Conservation (phyloP, 1,140 invertebrate genomes). For the Drosophila bocki region DNA sequence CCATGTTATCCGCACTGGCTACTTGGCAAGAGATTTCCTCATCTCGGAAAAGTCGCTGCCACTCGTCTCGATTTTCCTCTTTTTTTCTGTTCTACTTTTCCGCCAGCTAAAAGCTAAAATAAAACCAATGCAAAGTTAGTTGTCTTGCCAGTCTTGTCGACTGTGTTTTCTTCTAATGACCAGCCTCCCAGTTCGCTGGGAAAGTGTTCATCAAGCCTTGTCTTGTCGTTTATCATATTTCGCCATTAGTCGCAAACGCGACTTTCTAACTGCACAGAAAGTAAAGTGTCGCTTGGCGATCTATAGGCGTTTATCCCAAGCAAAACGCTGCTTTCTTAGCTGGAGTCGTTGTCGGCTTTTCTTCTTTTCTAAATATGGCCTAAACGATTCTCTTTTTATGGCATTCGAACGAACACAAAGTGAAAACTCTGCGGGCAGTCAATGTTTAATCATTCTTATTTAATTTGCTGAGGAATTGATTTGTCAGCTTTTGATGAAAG, state of each 20-base stretch:
- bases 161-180: constrained; percentile 67
- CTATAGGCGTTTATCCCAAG: constrained; percentile 57
- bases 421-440: constrained; percentile 25
- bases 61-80: constrained; percentile 63
- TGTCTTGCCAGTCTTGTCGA: constrained; percentile 31
- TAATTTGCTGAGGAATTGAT: constrained; percentile 41
- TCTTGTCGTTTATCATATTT: constrained; percentile 67
- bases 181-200: constrained; percentile 44
- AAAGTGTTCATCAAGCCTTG: constrained; percentile 60
- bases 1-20: constrained; percentile 57
- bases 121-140: constrained; percentile 46
- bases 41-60: constrained; percentile 46
- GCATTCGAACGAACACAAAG: constrained; percentile 32
- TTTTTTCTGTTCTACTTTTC: constrained; percentile 77
- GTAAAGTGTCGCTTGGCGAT: constrained; percentile 68
- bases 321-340: constrained; percentile 40
- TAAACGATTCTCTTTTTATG: constrained; percentile 46
- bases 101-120: constrained; percentile 19
- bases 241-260: constrained; percentile 56
- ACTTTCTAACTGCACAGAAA: constrained; percentile 71
- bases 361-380: constrained; percentile 55
- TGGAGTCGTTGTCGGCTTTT: constrained; percentile 8
- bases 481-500: constrained; percentile 37
- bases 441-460: constrained; percentile 39
- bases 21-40: constrained; percentile 43